Evolutionary conservation across 2,113 vertebrate genomes (phyloP), one percentile per base, ranked within the genome.

Genomic region (Dipodomys merriami): DNA sequence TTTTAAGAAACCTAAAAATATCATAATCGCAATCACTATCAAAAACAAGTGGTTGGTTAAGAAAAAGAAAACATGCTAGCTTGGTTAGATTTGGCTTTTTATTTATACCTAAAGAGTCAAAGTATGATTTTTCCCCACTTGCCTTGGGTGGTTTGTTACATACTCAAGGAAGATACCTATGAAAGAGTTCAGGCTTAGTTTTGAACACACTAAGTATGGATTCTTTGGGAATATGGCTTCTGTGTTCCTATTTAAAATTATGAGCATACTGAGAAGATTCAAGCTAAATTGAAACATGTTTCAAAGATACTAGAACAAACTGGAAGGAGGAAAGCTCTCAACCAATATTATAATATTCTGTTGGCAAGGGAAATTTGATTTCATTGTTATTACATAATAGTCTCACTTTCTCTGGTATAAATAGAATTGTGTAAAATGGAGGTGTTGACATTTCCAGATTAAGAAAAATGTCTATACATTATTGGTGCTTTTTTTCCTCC

Each of bases 261-360:
- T 35, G 29, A 90, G 80, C 49, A 90, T 2, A 90, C 18, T 10
- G 85, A 74, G 23, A 72, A 62, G 19, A 72, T n/a, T 19, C 91
- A 92, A 88, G 35, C 67, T 71, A 80, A 74, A 60, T 60, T 73
- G 23, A 83, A 83, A 83, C 19, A 25, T 7, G 72, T 84, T 90
- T 87, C 44, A 90, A 69, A 83, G 33, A 2, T 18, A 30, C 19
- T 65, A 16, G 18, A 84, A 92, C 3, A 76, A 49, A 91, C 10
- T 60, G 35, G 68, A 39, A 39, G 39, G 12, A 53, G 49, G 49
- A 53, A 13, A 88, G 8, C 18, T 83, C 91, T 85, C 13, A 76
- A n/a, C 23, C 18, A 93, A 30, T 85, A 30, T 29, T 83, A 27
- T 67, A 73, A 74, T 60, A 81, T 20, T 86, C 33, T 89, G 2